A percentile compares a stretch with the other conserved stretches of the same genome.
phyloP scores from a whole-genome alignment of 2,797 vertebrate genomes.

The Loris lydekkerianus region DNA sequence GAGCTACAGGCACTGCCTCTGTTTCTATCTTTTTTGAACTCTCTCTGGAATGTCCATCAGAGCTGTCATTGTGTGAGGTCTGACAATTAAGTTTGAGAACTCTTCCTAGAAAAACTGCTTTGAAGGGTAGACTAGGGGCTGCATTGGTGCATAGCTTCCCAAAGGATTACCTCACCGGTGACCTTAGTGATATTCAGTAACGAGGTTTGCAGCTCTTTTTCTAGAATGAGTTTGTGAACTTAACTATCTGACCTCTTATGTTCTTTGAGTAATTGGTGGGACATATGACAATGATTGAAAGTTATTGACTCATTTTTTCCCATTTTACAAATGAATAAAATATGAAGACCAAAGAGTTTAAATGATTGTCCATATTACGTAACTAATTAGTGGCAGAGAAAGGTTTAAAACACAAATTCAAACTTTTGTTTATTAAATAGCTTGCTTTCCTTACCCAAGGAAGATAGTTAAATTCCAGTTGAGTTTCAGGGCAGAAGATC shows the following conservation, averaged over 20 bases:
- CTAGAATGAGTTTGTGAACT: no score
- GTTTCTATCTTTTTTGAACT: no score
- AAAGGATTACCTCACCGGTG: no score
- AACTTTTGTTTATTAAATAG: not conserved
- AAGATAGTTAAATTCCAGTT: slow-evolving; percentile 38
- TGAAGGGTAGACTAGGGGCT: no score
- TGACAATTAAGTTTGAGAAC: no score
- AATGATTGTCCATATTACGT: not conserved
- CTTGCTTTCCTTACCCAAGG: slow-evolving; percentile 38
- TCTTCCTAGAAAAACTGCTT: no score
- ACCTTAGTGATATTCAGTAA: no score
- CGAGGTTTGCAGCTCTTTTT: no score
- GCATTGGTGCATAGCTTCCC: no score
- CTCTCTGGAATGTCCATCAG: no score
- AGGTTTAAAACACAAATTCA: slow-evolving; percentile 38
- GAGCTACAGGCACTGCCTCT: no score
- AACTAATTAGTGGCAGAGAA: slow-evolving; percentile 6
- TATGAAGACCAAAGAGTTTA: slow-evolving; percentile 2
- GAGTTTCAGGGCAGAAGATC: slow-evolving; percentile 1
- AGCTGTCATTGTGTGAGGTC: no score
- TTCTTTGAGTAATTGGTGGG: slow-evolving; percentile 48
- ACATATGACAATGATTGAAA: slow-evolving; percentile 2
- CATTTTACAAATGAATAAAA: slow-evolving; percentile 64
- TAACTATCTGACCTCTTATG: not conserved
- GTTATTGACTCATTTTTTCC: not conserved